Evolutionary conservation across 2,888 invertebrate species (phyloP).

Genomic region (Rotaria macrura): DNA sequence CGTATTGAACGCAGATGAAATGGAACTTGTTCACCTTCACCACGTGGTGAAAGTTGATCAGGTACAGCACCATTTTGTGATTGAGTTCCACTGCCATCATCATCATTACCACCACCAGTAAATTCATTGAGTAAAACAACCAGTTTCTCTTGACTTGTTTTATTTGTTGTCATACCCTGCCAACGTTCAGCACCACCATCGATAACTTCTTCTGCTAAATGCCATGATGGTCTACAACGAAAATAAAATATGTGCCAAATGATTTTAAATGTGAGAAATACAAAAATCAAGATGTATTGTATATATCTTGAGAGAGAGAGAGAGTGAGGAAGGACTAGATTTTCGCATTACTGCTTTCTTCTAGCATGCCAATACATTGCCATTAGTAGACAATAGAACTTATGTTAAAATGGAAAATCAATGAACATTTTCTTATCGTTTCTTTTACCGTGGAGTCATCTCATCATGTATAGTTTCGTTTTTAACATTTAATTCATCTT

Average conservation of each 20-base stretch:
- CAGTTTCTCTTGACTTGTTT: conserved; percentile 34
- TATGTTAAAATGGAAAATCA: too few relatives aligned
- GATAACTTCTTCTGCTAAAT: conserved; percentile 26
- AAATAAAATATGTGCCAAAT: not conserved
- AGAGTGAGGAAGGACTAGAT: too few relatives aligned
- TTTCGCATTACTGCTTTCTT: too few relatives aligned
- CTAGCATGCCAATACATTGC: too few relatives aligned
- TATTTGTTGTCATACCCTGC: conserved; percentile 29
- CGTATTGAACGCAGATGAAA: conserved; percentile 44
- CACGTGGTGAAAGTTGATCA: conserved; percentile 37
- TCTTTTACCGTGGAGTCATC: conserved; percentile 46
- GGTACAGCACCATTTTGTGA: not conserved
- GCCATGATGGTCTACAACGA: conserved; percentile 33
- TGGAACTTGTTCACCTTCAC: conserved; percentile 44
- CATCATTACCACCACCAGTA: conserved; percentile 14
- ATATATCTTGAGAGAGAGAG: too few relatives aligned
- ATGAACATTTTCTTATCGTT: too few relatives aligned
- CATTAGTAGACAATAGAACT: too few relatives aligned
- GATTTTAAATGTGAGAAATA: too few relatives aligned
- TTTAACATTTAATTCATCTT: conserved; percentile 47
- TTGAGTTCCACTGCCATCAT: not conserved
- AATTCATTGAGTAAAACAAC: conserved; percentile 30
- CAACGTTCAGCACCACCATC: conserved; percentile 34
- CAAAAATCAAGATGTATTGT: too few relatives aligned
- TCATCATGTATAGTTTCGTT: conserved; percentile 43